phyloP scores from a whole-genome alignment of 2,888 invertebrate species.

The Pollenia amentaria region DNA sequence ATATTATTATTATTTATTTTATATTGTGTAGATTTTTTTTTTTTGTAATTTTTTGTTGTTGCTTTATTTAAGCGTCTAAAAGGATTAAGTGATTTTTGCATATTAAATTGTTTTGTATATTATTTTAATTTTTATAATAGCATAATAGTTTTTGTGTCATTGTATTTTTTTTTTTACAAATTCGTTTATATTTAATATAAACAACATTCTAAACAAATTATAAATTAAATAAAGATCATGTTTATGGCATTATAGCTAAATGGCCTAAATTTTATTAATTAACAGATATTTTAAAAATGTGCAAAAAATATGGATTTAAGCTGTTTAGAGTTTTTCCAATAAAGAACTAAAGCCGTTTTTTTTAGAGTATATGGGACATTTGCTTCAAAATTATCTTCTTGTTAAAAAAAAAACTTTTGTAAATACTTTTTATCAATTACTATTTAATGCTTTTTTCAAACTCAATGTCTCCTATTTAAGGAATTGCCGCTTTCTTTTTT shows the following conservation, averaged over 20 bases:
- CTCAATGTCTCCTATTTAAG: no score
- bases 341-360: no score
- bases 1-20: constrained; percentile 21
- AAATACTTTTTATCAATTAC: no score
- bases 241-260: neutral
- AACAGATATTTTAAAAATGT: neutral
- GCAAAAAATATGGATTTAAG: no score
- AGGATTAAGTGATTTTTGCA: constrained; percentile 66
- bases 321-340: no score
- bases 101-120: constrained; percentile 47
- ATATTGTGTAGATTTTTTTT: constrained; percentile 3
- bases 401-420: no score
- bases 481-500: no score
- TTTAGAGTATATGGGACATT: no score
- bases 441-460: no score
- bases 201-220: neutral
- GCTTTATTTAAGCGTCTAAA: constrained; percentile 32
- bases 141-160: neutral
- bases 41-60: neutral
- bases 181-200: neutral
- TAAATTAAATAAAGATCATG: constrained; percentile 8
- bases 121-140: constrained; percentile 7
- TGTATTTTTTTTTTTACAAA: neutral
- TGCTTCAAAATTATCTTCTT: no score
- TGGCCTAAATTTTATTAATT: neutral